A percentile compares a stretch with the other conserved stretches of the same genome.
phyloP scores from a whole-genome alignment of 1,140 invertebrate genomes.

The Hetaerina americana region DNA sequence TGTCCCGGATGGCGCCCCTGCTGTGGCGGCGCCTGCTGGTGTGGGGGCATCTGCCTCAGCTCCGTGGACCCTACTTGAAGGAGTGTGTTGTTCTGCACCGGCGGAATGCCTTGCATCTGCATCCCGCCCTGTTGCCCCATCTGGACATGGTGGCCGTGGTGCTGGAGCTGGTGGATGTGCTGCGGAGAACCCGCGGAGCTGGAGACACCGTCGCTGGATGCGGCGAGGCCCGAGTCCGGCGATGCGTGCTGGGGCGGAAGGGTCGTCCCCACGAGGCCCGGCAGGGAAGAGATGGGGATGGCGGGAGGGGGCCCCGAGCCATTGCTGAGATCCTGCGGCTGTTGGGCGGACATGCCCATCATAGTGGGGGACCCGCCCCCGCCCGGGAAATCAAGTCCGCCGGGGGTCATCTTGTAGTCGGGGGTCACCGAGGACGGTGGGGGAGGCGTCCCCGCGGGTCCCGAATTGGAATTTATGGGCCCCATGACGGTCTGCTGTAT shows the following conservation, averaged over 20 bases:
- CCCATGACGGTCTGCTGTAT: not conserved
- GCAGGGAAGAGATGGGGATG: not conserved
- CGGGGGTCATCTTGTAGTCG: not conserved
- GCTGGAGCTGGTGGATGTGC: constrained; percentile 19
- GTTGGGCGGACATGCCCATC: not conserved
- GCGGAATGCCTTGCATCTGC: not conserved
- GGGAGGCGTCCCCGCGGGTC: not conserved
- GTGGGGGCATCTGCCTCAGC: not conserved
- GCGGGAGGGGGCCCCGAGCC: not conserved
- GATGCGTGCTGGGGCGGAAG: constrained; percentile 14
- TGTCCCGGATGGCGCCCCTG: too few species aligned
- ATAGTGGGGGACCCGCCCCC: not conserved
- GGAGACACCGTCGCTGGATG: constrained; percentile 20
- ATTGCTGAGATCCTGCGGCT: not conserved
- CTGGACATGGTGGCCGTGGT: constrained; percentile 1
- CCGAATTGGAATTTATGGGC: too few species aligned
- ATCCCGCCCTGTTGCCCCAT: not conserved
- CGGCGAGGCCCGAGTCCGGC: constrained; percentile 20
- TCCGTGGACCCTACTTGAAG: constrained; percentile 4
- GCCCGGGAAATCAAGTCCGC: not conserved
- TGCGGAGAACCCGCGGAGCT: constrained; percentile 20
- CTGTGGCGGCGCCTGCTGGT: constrained; percentile 1
- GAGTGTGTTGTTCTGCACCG: not conserved
- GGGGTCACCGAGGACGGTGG: not conserved
- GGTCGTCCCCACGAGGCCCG: too few species aligned